Percentiles rank a stretch among this genome's conserved stretches.
Conservation (phyloP, 2,888 invertebrate genomes). For the Heliconius aoede region DNA sequence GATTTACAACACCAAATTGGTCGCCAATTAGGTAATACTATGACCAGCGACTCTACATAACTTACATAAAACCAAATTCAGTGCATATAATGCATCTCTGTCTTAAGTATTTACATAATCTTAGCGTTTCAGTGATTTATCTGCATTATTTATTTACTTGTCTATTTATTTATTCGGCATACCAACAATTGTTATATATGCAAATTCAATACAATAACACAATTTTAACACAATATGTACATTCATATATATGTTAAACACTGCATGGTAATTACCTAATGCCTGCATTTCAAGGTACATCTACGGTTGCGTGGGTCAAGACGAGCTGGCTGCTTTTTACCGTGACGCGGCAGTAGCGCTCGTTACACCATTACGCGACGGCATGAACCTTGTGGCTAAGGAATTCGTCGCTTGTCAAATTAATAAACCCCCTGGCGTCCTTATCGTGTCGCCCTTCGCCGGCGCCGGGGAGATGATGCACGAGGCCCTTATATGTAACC, state of each 20-base stretch:
- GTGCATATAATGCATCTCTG: not conserved
- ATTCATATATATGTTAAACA: too few species aligned
- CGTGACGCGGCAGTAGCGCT: conserved; percentile 93
- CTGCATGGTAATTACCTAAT: not conserved
- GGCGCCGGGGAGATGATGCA: conserved; percentile 97
- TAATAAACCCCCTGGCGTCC: conserved; percentile 91
- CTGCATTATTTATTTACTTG: too few species aligned
- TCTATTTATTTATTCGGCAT: not conserved
- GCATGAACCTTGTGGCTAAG: conserved; percentile 96
- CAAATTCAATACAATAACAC: not conserved
- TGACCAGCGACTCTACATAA: not conserved
- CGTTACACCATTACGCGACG: conserved; percentile 93
- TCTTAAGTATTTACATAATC: not conserved
- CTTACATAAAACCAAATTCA: not conserved
- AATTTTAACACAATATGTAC: too few species aligned
- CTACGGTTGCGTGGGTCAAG: conserved; percentile 93
- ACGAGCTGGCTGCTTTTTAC: conserved; percentile 93
- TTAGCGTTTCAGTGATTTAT: not conserved
- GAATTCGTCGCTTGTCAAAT: conserved; percentile 97
- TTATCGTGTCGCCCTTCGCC: conserved; percentile 95
- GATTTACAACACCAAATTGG: conserved; percentile 96
- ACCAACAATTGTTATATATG: not conserved
- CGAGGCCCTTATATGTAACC: conserved; percentile 94
- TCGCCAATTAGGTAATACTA: conserved; percentile 88
- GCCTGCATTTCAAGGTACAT: conserved; percentile 84